Percentiles rank a stretch among this genome's conserved stretches.
Evolutionary conservation across 1,140 invertebrate species (phyloP).

Genomic region (Solenopsis invicta): DNA sequence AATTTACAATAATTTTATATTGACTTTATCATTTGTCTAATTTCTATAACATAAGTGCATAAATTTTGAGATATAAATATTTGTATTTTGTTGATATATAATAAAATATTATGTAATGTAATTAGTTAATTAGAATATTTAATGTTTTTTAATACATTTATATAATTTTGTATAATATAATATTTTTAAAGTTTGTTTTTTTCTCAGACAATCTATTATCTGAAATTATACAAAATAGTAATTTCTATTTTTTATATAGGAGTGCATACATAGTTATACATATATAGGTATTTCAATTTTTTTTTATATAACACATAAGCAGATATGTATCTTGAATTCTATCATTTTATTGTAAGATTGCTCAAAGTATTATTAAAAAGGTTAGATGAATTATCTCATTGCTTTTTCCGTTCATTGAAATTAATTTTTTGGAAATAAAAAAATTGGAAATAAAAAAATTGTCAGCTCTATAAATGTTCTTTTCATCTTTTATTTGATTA

Average conservation of each 20-base stretch:
- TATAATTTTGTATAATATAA: not conserved
- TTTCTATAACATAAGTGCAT: too few relatives aligned
- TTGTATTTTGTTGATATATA: too few relatives aligned
- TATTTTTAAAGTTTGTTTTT: too few relatives aligned
- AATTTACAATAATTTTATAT: not conserved
- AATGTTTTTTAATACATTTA: not conserved
- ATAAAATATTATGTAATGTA: too few relatives aligned
- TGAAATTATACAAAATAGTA: not conserved
- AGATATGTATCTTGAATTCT: not conserved
- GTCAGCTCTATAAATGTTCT: not conserved
- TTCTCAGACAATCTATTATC: too few relatives aligned
- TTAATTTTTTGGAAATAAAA: too few relatives aligned
- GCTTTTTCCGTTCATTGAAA: not conserved
- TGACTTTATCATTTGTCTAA: not conserved
- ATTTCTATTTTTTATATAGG: too few relatives aligned
- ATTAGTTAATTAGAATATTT: too few relatives aligned
- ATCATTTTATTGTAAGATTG: not conserved
- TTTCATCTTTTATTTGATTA: not conserved
- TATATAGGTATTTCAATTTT: not conserved
- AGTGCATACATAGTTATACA: not conserved
- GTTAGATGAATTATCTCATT: not conserved
- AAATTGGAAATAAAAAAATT: not conserved
- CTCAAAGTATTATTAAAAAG: not conserved
- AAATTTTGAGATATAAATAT: not conserved
- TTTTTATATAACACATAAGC: not conserved